Evolutionary conservation across 64 coral and sea anemone species (phyloP).

Genomic region (Stichodactyla helianthus): DNA sequence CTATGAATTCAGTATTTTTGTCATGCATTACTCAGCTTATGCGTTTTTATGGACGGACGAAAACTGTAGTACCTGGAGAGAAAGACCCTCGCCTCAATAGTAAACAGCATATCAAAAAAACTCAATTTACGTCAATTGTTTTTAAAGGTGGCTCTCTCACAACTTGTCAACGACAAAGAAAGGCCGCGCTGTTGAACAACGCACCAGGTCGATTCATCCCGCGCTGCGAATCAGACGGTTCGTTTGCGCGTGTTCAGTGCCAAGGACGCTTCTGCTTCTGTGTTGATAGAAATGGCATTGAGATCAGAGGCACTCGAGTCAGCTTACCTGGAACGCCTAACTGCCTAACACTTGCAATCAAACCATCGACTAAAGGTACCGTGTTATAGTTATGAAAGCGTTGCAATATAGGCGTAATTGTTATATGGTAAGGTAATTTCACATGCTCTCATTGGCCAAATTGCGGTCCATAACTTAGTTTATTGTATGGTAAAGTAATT

Average conservation of each 20-base stretch:
- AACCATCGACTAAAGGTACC: neutral
- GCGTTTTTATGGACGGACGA: too few species aligned
- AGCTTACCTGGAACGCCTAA: slow-evolving; percentile 29
- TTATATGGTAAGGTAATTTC: too few species aligned
- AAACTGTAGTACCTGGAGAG: too few species aligned
- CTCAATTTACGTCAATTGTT: neutral
- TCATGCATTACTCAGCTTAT: too few species aligned
- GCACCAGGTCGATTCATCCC: slow-evolving; percentile 64
- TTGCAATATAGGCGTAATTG: too few species aligned
- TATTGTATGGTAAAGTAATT: too few species aligned
- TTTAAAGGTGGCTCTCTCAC: slow-evolving; percentile 31
- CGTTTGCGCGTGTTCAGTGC: slow-evolving; percentile 67
- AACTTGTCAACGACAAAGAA: slow-evolving; percentile 48
- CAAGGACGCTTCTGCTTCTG: slow-evolving; percentile 68
- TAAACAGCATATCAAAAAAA: too few species aligned
- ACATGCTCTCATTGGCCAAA: too few species aligned
- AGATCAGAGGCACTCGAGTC: slow-evolving; percentile 46
- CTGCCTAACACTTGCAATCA: slow-evolving; percentile 3
- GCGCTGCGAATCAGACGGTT: slow-evolving; percentile 58
- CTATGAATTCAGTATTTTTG: too few species aligned
- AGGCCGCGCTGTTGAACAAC: slow-evolving; percentile 31
- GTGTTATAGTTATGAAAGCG: neutral
- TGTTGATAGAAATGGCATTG: slow-evolving; percentile 67
- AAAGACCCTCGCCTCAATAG: too few species aligned
- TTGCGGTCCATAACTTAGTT: too few species aligned